phyloP scores from a whole-genome alignment of 2,888 invertebrate genomes.

The Spilarctia lutea region DNA sequence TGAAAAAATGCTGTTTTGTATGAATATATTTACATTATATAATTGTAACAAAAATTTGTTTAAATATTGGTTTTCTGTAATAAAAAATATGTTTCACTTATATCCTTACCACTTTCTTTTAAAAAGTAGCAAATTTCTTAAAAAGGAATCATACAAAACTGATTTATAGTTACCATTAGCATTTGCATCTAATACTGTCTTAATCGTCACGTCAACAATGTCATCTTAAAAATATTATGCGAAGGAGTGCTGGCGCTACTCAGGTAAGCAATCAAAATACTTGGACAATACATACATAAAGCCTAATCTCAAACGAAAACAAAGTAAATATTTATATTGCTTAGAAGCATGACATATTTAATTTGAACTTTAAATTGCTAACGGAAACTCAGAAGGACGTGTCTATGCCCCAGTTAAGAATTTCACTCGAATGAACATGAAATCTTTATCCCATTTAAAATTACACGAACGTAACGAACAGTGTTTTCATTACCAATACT shows the following conservation, averaged over 20 bases:
- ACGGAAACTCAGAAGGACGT: background rate
- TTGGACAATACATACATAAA: background rate
- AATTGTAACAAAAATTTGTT: no score
- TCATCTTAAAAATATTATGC: no score
- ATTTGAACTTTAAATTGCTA: background rate
- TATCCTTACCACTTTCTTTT: no score
- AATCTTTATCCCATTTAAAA: background rate
- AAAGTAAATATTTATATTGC: background rate
- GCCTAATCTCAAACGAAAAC: background rate
- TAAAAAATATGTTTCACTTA: no score
- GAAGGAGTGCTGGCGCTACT: background rate
- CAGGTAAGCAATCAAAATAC: background rate
- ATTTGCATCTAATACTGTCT: no score
- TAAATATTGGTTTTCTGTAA: no score
- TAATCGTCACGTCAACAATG: no score
- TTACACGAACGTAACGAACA: background rate
- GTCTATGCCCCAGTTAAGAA: background rate
- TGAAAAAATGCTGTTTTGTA: no score
- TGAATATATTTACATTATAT: no score
- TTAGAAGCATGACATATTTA: background rate
- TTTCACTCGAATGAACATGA: background rate
- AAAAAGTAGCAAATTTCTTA: no score
- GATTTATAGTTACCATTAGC: no score
- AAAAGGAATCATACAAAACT: no score
- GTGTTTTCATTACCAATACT: background rate